These are phyloP conservation scores for Microctenopoma stevenorrisi DNA, from an alignment of 2,797 vertebrate genomes.

Conservation along the genomic window DNA sequence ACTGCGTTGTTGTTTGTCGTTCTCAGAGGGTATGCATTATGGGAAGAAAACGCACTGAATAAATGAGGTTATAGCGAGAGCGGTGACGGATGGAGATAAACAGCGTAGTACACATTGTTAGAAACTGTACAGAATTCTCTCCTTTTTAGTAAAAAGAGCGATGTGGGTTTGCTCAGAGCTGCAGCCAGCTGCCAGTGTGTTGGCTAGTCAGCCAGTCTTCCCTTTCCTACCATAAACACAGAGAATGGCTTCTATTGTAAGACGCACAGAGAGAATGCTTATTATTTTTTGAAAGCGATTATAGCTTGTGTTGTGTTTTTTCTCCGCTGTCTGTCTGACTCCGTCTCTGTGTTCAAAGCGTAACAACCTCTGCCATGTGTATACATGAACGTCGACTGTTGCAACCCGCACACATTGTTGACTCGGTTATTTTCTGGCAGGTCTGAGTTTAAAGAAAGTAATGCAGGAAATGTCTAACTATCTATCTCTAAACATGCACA, in stretches of 20 bases:
- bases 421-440: conserved; percentile 49
- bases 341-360: conserved; percentile 56
- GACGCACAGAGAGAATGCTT: conserved; percentile 61
- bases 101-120: conserved; percentile 28
- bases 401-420: conserved; percentile 48
- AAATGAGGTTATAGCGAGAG: neutral
- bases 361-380: conserved; percentile 54
- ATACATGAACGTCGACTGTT: conserved; percentile 51
- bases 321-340: conserved; percentile 21
- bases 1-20: conserved; percentile 46
- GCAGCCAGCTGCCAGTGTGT: conserved; percentile 45
- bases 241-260: conserved; percentile 66
- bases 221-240: conserved; percentile 61
- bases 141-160: conserved; percentile 23
- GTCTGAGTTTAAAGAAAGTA: conserved; percentile 36
- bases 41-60: conserved; percentile 1
- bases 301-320: conserved; percentile 69
- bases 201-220: conserved; percentile 38
- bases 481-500: neutral
- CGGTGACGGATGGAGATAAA: conserved; percentile 17
- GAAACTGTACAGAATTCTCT: conserved; percentile 27
- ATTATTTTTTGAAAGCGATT: conserved; percentile 71
- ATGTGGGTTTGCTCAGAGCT: conserved; percentile 41
- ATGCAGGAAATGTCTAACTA: conserved; percentile 40
- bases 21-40: conserved; percentile 35